Evolutionary conservation across 2,113 vertebrate species (phyloP), one percentile per base, ranked within the genome.

Genomic region (Sarotherodon lohbergeri): DNA sequence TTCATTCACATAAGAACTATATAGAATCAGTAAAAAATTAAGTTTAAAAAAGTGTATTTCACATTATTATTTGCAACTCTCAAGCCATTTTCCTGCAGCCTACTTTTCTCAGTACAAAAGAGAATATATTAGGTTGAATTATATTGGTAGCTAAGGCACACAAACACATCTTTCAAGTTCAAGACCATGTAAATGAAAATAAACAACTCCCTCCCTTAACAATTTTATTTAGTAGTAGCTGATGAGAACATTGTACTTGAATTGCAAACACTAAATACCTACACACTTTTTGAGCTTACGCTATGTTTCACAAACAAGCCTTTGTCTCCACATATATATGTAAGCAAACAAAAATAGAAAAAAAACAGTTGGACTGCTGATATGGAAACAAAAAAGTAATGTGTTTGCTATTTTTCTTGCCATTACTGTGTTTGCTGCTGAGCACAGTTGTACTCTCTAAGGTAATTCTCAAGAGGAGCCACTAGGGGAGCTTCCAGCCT

Each of bases 401-500:
- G 87, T 88, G 91, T 90, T 87, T 94, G 92, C 91, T 94, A 85
- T 95, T 95, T 94, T 94, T 86, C 85, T 56, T 91, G 86, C 89
- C 93, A 92, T 94, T 95, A 94, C 83, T 89, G 76, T 92, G 89
- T 92, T 94, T 89, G 91, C 91, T 91, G 91, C 90, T 88, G 90
- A 91, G 92, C 93, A 90, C 81, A 89, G 78, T 46, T 16, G 39
- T 76, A 80, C 82, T 93, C 92, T 95, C 94, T 22, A 9, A 92
- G 89, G 95, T 89, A 92, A 94, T 94, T 94, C 94, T 91, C 92
- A 83, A 73, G 94, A 95, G 94, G 78, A 80, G 84, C 96, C 96
- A 96, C 96, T 95, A 96, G 96, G 94, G 96, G 96, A 95, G 93
- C 94, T 94, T 94, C 91, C 90, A 89, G 87, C 91, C 92, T 91